Base-by-base conservation (phyloP, 2,888 invertebrate species). In the Ichneumon xanthorius region DNA sequence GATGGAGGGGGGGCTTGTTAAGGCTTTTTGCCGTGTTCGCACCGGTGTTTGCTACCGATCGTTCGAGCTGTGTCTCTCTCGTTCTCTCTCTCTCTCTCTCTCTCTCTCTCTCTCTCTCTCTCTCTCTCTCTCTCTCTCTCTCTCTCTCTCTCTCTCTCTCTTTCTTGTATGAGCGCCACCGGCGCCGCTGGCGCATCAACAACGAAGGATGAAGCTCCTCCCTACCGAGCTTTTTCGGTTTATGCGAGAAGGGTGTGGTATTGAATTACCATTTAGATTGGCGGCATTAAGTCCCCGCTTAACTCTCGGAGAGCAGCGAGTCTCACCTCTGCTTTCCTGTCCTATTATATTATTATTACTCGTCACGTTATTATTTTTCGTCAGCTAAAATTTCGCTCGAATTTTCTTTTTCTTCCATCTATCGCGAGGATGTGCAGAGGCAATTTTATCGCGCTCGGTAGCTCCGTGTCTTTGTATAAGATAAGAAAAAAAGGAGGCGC, bases 251-350 rank as follows among this genome's bases (percentile, higher is more conserved):
- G 92, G 93, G 93, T 92, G 93, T 93, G 93, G 93, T 92, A 86
- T 91, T 88, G 92, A 89, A 93, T 93, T 93, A 93, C 92, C 93
- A 93, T 93, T 93, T 93, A 93, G 90, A 93, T 93, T 93, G 92
- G 92, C 89, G 81, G 80, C 84, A 78, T 84, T 86, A 80, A 77
- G 58, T 81, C 53, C 37, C 55, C 67, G 50, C 76, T 45, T 14
- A 55, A 55, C 65, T 71, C 78, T 58, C 73, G 22, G 14, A 48
- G 22, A 19, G 58, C 45, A 65, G 11, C 61, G 7, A 61, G 63
- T 79, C 40, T 65, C 19, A 19, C 53, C 26, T 45, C 48, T 33
- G 40, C 58, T 68, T 37, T 53, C 45, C 45, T 58, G 26, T 22
- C 58, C 58, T 58, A 58, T 58, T 58, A 58, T 58, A 58, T 58